Percentiles rank a stretch among this genome's conserved stretches.
These are phyloP conservation scores for Germaria angustata DNA, from an alignment of 2,888 invertebrate species.

Conservation along the genomic window DNA sequence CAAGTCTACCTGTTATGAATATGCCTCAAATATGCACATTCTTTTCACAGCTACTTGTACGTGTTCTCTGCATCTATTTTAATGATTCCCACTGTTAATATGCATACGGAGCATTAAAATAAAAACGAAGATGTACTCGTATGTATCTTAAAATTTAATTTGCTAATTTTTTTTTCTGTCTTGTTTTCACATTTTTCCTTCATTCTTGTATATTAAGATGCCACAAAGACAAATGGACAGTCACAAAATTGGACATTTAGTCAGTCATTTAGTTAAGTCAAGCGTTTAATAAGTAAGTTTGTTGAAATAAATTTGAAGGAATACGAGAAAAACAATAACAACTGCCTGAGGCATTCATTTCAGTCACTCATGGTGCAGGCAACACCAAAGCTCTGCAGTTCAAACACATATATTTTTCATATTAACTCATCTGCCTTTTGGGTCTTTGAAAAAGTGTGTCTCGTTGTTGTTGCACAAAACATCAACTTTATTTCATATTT, in stretches of 20 bases:
- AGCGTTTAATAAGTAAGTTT: conserved; percentile 62
- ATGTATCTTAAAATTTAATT: conserved; percentile 58
- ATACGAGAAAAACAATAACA: conserved; percentile 26
- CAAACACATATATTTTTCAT: neutral
- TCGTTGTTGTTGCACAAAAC: conserved; percentile 13
- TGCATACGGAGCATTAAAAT: conserved; percentile 29
- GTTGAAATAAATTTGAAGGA: conserved; percentile 42
- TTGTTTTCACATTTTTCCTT: conserved; percentile 20
- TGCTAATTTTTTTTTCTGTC: conserved; percentile 17
- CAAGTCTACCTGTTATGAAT: no score
- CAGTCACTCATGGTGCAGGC: conserved; percentile 17
- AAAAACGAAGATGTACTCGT: conserved; percentile 40
- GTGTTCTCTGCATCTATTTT: neutral
- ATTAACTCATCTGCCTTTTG: conserved; percentile 33
- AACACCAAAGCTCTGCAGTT: neutral
- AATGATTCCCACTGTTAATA: neutral
- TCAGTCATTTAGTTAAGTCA: conserved; percentile 66
- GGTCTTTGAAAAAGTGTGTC: neutral
- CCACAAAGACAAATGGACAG: conserved; percentile 64
- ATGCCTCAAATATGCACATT: no score
- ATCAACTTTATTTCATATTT: conserved; percentile 44
- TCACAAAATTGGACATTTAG: conserved; percentile 66
- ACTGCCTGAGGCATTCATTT: conserved; percentile 20
- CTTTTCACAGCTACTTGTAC: no score
- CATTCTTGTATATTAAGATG: conserved; percentile 61